A percentile compares a stretch with the other conserved stretches of the same genome.
Evolutionary conservation across 1,140 invertebrate genomes (phyloP).

Genomic region (Nebria ingens): DNA sequence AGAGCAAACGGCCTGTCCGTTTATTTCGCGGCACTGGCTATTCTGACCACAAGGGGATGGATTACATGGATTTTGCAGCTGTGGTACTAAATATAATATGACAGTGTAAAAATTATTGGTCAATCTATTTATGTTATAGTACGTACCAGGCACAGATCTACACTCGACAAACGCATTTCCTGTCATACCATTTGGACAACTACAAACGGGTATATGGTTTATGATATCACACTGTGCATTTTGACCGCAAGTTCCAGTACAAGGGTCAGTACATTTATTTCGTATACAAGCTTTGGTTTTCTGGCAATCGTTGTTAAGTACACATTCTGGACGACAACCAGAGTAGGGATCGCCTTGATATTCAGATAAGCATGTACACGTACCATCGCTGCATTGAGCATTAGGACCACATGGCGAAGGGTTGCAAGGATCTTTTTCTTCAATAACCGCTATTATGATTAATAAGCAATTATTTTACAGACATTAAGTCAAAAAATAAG

Average conservation of each 20-base stretch:
- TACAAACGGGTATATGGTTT: slow-evolving; percentile 59
- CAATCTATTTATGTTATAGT: slow-evolving; percentile 4
- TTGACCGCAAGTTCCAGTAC: slow-evolving; percentile 52
- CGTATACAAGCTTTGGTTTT: slow-evolving; percentile 53
- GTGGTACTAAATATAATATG: slow-evolving; percentile 7
- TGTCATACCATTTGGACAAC: slow-evolving; percentile 48
- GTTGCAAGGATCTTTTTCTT: slow-evolving; percentile 43
- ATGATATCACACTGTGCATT: slow-evolving; percentile 57
- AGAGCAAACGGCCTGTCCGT: slow-evolving; percentile 53
- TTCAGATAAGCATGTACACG: slow-evolving; percentile 52
- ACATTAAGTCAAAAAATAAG: neutral
- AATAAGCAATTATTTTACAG: slow-evolving; percentile 18
- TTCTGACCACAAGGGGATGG: slow-evolving; percentile 57
- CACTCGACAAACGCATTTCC: slow-evolving; percentile 56
- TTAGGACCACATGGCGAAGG: slow-evolving; percentile 59
- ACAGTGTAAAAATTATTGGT: slow-evolving; percentile 14
- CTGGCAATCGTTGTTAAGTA: slow-evolving; percentile 55
- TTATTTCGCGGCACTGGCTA: slow-evolving; percentile 48
- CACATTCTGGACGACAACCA: slow-evolving; percentile 59
- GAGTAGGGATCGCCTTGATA: slow-evolving; percentile 58
- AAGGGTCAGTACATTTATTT: slow-evolving; percentile 61
- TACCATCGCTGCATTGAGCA: slow-evolving; percentile 46
- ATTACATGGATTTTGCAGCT: slow-evolving; percentile 41
- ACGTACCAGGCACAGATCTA: slow-evolving; percentile 42
- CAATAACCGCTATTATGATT: slow-evolving; percentile 16